phyloP scores from a whole-genome alignment of 2,113 vertebrate genomes.

The Sapayoa aenigma region DNA sequence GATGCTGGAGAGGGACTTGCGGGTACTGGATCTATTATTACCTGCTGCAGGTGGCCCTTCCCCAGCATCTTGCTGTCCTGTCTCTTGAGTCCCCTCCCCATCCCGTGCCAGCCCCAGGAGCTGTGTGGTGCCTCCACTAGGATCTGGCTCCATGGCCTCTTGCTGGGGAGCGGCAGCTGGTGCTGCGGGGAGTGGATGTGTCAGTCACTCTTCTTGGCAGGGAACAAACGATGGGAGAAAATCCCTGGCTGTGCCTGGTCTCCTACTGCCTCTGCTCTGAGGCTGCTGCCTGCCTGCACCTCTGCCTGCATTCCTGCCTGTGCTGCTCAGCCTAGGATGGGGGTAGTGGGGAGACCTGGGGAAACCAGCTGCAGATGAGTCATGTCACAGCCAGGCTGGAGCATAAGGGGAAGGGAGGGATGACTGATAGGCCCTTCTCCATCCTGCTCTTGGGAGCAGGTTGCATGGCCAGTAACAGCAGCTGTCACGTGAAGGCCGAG shows the following conservation, averaged over 20 bases:
- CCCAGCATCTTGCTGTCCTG: background rate
- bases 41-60: background rate
- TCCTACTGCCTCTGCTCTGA: background rate
- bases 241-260: conserved; percentile 9
- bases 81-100: background rate
- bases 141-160: background rate
- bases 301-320: background rate
- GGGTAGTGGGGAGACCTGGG: background rate
- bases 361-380: background rate
- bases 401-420: background rate
- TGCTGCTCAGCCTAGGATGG: background rate
- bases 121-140: background rate
- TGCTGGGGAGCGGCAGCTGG: conserved; percentile 20
- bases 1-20: background rate
- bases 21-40: background rate
- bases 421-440: background rate
- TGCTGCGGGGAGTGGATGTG: conserved; percentile 27
- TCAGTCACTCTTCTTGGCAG: conserved; percentile 53
- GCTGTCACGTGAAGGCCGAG: background rate
- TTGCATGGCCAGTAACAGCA: rapidly evolving
- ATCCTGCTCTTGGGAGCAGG: rapidly evolving
- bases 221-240: background rate
- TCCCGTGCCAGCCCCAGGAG: background rate
- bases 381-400: rapidly evolving
- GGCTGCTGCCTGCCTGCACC: background rate